Percentiles rank a stretch among this genome's conserved stretches.
Evolutionary conservation across 2,113 vertebrate genomes (phyloP).

Genomic region (Microtus ochrogaster): DNA sequence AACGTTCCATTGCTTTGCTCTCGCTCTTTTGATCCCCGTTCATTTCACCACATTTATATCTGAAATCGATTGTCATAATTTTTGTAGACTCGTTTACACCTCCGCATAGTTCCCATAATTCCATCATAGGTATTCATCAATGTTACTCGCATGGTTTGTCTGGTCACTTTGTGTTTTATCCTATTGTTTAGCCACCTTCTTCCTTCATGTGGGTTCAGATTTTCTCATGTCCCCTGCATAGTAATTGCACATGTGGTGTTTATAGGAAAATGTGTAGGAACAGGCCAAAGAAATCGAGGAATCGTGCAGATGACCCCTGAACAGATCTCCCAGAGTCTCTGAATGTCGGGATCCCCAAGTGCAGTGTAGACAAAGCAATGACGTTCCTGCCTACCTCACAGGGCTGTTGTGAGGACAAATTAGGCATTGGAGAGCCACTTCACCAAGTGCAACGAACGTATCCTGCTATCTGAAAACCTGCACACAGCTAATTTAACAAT

Average conservation of each 20-base stretch:
- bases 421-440: conserved; percentile 31
- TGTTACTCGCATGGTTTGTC: background rate
- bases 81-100: background rate
- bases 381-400: conserved; percentile 43
- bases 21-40: background rate
- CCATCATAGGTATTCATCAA: background rate
- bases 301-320: background rate
- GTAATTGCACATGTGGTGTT: background rate
- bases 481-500: conserved; percentile 47
- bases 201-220: background rate
- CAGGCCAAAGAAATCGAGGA: background rate
- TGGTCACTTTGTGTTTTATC: background rate
- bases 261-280: background rate
- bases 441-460: background rate
- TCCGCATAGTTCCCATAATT: background rate
- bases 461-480: background rate
- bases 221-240: background rate
- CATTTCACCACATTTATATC: background rate
- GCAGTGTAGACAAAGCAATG: background rate
- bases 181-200: background rate
- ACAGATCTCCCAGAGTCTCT: background rate
- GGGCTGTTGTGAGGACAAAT: conserved; percentile 59
- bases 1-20: background rate
- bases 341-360: background rate
- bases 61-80: background rate